Base-by-base conservation (phyloP, 2,797 vertebrate genomes). In the Microctenopoma steveboyesi region DNA sequence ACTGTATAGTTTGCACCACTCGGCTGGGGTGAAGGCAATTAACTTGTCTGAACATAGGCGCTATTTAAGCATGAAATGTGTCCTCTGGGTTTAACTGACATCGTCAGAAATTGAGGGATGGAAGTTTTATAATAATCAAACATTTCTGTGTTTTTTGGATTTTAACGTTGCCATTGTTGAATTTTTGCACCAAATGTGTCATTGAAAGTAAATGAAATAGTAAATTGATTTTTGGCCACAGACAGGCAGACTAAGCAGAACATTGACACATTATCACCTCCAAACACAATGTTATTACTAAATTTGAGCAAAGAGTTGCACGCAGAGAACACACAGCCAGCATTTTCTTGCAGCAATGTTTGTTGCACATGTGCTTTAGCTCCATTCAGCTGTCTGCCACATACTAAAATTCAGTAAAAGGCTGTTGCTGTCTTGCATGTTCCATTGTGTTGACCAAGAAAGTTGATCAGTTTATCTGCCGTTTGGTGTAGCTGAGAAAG, bases 1-100 rank as follows among this genome's bases (percentile, higher is more conserved):
- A 56, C 33, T 48, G 48, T 53, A 50, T 62, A 37, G 30, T 65
- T 33, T 50, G 30, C 15, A 7, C 22, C 7, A 10, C 27, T 60
- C 22, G n/a, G 3, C 37, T n/a, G 2, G 12, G 46, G 18, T 39
- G 25, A 51, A 33, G 2, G 48, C 12, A 22, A 55, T 62, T 35
- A 61, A 51, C 16, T 15, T 9, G 14, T 22, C 22, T 49, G 8
- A 10, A 35, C 22, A 13, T 8, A 18, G 11, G 18, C 7, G 33
- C 6, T 16, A 15, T 22, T 56, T 22, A 22, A 42, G 7, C 14
- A 4, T 14, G 3, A 27, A 47, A 16, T 35, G 11, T 33, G 16
- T 25, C 6, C 3, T 2, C 3, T 2, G 33, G 45, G 13, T 42
- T n/a, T 47, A 13, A 47, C 28, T 22, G 35, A 57, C 25, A 11